Evolutionary conservation across 2,113 vertebrate species (phyloP).

Genomic region (Microtus montanus): DNA sequence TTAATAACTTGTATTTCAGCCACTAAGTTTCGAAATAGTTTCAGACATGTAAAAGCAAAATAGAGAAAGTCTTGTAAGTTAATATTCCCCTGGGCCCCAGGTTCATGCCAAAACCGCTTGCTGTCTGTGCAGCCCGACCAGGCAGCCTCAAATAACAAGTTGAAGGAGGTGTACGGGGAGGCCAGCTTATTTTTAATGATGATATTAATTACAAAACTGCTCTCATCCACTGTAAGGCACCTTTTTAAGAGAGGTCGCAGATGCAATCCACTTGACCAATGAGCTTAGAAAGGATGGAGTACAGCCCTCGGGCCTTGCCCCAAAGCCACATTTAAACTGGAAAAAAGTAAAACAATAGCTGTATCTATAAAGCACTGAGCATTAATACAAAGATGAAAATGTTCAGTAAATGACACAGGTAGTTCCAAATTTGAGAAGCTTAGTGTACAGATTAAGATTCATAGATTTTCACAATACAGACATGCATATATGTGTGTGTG

Average conservation of each 20-base stretch:
- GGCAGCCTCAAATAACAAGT: slow-evolving; percentile 34
- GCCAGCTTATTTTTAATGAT: slow-evolving; percentile 69
- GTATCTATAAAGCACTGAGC: neutral
- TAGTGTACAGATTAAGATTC: slow-evolving; percentile 32
- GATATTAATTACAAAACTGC: slow-evolving; percentile 74
- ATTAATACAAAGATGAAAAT: neutral
- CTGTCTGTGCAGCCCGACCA: slow-evolving; percentile 1
- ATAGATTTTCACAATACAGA: neutral
- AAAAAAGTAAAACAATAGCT: neutral
- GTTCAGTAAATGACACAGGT: neutral
- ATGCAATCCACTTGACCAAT: slow-evolving; percentile 48
- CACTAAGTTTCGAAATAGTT: slow-evolving; percentile 69
- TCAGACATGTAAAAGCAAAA: slow-evolving; percentile 77
- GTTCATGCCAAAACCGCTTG: slow-evolving; percentile 55
- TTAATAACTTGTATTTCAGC: slow-evolving; percentile 71
- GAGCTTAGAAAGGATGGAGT: slow-evolving; percentile 34
- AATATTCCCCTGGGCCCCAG: slow-evolving; percentile 69
- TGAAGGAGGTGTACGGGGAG: neutral
- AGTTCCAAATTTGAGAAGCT: neutral
- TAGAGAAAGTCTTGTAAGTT: slow-evolving; percentile 72
- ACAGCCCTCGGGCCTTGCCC: neutral
- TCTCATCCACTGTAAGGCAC: neutral
- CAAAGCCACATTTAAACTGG: slow-evolving; percentile 18
- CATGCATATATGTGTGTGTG: neutral
- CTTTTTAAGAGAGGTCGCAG: slow-evolving; percentile 58